A percentile compares a stretch with the other conserved stretches of the same genome.
Evolutionary conservation across 2,888 invertebrate species (phyloP).

Genomic region (Drosophila nr. medialis): DNA sequence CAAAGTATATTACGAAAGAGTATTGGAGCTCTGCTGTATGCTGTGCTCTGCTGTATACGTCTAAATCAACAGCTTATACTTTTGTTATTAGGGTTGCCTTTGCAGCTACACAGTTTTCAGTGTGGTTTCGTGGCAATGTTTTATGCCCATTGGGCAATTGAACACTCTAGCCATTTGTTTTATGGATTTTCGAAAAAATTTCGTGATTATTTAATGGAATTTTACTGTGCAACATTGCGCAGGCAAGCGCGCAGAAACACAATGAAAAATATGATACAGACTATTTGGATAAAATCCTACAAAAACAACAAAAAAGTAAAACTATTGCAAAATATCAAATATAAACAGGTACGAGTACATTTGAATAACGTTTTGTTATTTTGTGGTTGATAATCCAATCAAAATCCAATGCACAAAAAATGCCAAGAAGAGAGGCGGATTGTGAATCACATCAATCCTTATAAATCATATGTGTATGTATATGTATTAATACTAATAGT

Average conservation of each 20-base stretch:
- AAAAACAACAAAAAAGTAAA: constrained; percentile 2
- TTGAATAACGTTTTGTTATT: constrained; percentile 23
- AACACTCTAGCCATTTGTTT: constrained; percentile 45
- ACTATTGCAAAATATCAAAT: constrained; percentile 18
- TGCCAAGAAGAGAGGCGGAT: constrained; percentile 3
- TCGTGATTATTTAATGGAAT: constrained; percentile 56
- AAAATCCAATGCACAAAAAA: constrained; percentile 20
- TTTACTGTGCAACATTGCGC: constrained; percentile 23
- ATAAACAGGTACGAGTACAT: constrained; percentile 10
- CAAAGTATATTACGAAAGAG: constrained; percentile 1
- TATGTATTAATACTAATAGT: constrained; percentile 14
- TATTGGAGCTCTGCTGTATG: background rate
- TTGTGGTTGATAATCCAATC: constrained; percentile 31
- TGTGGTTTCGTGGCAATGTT: constrained; percentile 40
- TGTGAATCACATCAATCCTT: constrained; percentile 31
- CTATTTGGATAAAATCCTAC: constrained; percentile 1
- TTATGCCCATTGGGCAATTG: constrained; percentile 38
- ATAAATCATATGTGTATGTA: background rate
- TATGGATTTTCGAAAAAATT: constrained; percentile 37
- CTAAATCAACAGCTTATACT: constrained; percentile 9
- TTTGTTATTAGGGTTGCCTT: constrained; percentile 18
- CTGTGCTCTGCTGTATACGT: too few species aligned
- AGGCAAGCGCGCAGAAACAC: background rate
- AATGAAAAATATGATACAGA: constrained; percentile 9
- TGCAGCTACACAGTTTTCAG: background rate